Evolutionary conservation across 2,888 invertebrate species (phyloP), one percentile per base, ranked within the genome.

Genomic region (Drosophila maculinotata): DNA sequence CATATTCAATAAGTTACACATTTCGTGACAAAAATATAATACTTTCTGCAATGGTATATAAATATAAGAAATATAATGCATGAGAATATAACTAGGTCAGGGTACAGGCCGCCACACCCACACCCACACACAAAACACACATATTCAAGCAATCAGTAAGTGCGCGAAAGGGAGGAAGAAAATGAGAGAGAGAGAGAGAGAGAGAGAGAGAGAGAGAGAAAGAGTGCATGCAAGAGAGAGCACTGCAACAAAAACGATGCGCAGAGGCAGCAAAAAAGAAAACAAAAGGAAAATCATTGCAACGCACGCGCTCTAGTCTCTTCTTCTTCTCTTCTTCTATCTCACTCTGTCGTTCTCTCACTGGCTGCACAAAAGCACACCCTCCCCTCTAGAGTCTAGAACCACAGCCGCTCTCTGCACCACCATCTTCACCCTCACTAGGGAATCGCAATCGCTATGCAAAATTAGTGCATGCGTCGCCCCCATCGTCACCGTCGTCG

Each of bases 31-130:
- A 9, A 36, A 17, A 36, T 42, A 15, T 42, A 15, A 42, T 42
- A 14, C 10, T 9, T 15, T 28, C 5, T 28, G 42, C 26, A 42
- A 42, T 26, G 42, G 7, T 3, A 47, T 39, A 38, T 15, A 47
- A 47, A 63, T 51, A 30, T 41, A 38, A 60, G 47, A 64, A 58
- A 78, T 63, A 71, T 57, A 87, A 79, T 76, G 69, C 63, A 79
- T 75, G 71, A 26, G 51, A 73, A 77, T 87, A 81, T 84, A 90
- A 90, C 84, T 90, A 83, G 90, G 90, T 90, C 90, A 90, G 90
- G 90, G 90, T 88, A 84, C 89, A 81, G 88, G 75, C 82, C 80
- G 78, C 47, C 33, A 53, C 20, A 48, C 31, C 49, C 20, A 20
- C 20, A n/a, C n/a, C n/a, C 52, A 41, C 38, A 66, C 39, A 36